phyloP scores from a whole-genome alignment of 1,140 invertebrate genomes.

The Aphis gossypii region DNA sequence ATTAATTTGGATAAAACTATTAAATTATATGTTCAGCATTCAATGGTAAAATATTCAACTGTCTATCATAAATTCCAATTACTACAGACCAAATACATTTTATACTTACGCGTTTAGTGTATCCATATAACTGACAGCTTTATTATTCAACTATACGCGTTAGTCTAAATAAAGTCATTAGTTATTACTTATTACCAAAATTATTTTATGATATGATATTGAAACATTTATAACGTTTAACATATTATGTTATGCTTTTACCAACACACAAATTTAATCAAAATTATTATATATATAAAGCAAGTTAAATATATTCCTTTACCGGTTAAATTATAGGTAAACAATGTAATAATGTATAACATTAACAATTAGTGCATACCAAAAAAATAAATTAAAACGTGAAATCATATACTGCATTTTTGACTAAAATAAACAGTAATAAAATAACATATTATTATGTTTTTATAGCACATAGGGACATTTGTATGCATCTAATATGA shows the following conservation, averaged over 20 bases:
- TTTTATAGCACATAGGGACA: not conserved
- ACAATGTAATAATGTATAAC: not conserved
- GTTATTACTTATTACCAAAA: not conserved
- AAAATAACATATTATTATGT: not conserved
- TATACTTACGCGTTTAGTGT: not conserved
- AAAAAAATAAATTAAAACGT: not conserved
- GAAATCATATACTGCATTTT: not conserved
- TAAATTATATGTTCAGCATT: not conserved
- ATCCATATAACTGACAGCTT: not conserved
- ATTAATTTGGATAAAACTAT: constrained; percentile 6
- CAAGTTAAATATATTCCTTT: not conserved
- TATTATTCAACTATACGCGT: not conserved
- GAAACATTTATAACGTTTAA: not conserved
- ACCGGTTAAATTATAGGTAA: not conserved
- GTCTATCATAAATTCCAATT: not conserved
- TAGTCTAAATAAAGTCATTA: not conserved
- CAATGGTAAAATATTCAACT: not conserved
- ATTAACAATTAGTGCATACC: not conserved
- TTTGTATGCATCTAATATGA: not conserved
- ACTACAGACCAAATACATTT: not conserved
- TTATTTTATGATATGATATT: not conserved
- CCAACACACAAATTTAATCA: not conserved
- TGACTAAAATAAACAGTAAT: not conserved
- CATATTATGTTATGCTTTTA: not conserved
- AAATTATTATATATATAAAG: not conserved